These are phyloP conservation scores for Rhizoglyphus robini DNA, from an alignment of 1,140 invertebrate genomes.

Conservation along the genomic window DNA sequence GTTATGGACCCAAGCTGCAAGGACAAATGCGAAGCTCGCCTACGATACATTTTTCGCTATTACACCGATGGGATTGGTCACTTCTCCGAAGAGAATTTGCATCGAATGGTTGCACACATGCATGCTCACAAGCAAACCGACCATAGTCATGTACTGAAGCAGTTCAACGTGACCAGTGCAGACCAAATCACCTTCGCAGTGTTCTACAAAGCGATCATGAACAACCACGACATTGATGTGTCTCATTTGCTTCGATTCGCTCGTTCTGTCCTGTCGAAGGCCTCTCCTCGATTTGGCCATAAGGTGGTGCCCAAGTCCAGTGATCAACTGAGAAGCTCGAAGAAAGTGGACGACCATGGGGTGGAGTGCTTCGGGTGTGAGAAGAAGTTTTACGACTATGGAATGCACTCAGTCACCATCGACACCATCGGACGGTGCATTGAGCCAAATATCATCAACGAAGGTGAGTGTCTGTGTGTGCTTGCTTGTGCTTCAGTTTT, in stretches of 20 bases:
- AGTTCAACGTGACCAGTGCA: background rate
- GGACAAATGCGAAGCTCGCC: constrained; percentile 32
- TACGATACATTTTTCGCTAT: constrained; percentile 9
- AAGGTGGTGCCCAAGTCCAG: background rate
- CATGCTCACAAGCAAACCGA: background rate
- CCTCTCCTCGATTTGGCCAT: background rate
- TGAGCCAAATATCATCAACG: background rate
- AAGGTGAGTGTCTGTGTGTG: background rate
- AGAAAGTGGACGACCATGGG: background rate
- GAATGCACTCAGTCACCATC: background rate
- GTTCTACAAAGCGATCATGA: background rate
- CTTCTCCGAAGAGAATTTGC: background rate
- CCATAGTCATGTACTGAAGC: background rate
- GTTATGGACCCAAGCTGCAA: constrained; percentile 42
- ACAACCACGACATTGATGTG: background rate
- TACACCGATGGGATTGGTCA: constrained; percentile 2
- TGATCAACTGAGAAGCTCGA: background rate
- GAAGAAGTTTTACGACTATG: background rate
- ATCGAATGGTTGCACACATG: constrained; percentile 6
- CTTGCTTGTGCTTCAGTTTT: background rate
- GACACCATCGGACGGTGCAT: background rate
- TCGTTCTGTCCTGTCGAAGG: background rate
- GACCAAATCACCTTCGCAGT: background rate
- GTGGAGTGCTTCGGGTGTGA: background rate
- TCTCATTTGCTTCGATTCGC: background rate